These are phyloP conservation scores for Chaetodon trifasciatus DNA, from an alignment of 2,797 vertebrate genomes.

Conservation along the genomic window DNA sequence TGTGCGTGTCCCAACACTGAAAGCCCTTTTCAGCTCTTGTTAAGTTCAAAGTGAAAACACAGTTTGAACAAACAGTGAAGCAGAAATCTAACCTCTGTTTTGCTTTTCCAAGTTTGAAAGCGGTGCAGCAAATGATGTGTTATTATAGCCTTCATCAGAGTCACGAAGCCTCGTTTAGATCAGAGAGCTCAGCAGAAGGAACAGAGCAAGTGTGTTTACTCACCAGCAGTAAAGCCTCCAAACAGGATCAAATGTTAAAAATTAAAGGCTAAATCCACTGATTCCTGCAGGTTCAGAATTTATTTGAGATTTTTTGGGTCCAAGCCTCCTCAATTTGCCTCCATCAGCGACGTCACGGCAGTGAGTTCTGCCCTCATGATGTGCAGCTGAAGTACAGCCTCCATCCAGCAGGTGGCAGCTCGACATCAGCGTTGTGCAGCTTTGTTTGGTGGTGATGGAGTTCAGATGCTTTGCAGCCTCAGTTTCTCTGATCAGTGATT, in stretches of 20 bases:
- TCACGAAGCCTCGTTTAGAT: too few species aligned
- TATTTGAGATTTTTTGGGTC: too few species aligned
- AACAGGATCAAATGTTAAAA: not conserved
- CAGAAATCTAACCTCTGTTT: too few species aligned
- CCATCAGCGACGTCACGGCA: not conserved
- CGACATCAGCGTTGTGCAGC: not conserved
- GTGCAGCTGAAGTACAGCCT: constrained; percentile 14
- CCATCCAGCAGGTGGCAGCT: constrained; percentile 62
- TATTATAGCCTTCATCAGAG: too few species aligned
- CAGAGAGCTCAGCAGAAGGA: not conserved
- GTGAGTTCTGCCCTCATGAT: not conserved
- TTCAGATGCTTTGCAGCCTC: not conserved
- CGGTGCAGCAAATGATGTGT: too few species aligned
- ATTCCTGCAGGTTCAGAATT: too few species aligned
- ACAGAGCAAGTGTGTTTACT: not conserved
- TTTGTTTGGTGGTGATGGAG: not conserved
- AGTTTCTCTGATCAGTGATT: not conserved
- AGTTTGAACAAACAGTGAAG: too few species aligned
- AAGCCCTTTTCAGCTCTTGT: too few species aligned
- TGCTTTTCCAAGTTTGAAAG: too few species aligned
- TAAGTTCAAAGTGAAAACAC: too few species aligned
- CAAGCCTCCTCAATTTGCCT: not conserved
- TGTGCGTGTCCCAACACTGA: too few species aligned
- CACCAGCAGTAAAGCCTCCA: not conserved
- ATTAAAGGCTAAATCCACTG: not conserved